Evolutionary conservation across 2,113 vertebrate species (phyloP).

Genomic region (Hystrix cristata): DNA sequence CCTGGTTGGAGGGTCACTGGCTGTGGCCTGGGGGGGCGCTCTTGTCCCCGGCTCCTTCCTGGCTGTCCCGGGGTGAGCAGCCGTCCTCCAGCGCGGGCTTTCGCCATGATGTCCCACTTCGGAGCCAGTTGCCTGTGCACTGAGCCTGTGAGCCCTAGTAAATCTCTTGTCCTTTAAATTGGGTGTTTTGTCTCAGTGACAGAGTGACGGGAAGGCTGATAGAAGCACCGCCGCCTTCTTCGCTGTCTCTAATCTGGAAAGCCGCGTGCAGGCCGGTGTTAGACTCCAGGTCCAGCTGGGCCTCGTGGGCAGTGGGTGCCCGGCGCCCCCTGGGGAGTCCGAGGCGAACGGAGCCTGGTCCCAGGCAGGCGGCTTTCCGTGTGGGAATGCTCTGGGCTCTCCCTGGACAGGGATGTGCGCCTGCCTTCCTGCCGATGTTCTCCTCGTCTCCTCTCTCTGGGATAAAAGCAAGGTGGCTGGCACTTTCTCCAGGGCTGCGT

Average conservation of each 20-base stretch:
- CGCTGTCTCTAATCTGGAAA: too few relatives aligned
- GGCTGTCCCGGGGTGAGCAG: neutral
- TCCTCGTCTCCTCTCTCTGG: neutral
- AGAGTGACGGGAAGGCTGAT: neutral
- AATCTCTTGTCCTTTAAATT: neutral
- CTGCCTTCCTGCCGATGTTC: neutral
- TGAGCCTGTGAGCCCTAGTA: neutral
- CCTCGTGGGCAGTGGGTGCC: neutral
- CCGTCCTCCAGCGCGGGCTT: neutral
- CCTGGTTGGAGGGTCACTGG: too few relatives aligned
- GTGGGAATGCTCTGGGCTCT: neutral
- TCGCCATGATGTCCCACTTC: too few relatives aligned
- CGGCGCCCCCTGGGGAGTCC: accelerated
- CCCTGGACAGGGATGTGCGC: neutral
- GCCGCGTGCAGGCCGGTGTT: accelerated
- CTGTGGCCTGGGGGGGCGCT: too few relatives aligned
- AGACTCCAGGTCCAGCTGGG: neutral
- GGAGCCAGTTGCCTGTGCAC: neutral
- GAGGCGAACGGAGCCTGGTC: too few relatives aligned
- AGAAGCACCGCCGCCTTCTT: too few relatives aligned
- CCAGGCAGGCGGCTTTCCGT: neutral
- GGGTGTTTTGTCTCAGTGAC: neutral
- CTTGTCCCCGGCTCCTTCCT: too few relatives aligned
- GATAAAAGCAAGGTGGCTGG: neutral
- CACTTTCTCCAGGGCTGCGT: neutral